A percentile compares a stretch with the other conserved stretches of the same genome.
Evolutionary conservation across 2,797 vertebrate genomes (phyloP).

Genomic region (Myoxocephalus aenaeus): DNA sequence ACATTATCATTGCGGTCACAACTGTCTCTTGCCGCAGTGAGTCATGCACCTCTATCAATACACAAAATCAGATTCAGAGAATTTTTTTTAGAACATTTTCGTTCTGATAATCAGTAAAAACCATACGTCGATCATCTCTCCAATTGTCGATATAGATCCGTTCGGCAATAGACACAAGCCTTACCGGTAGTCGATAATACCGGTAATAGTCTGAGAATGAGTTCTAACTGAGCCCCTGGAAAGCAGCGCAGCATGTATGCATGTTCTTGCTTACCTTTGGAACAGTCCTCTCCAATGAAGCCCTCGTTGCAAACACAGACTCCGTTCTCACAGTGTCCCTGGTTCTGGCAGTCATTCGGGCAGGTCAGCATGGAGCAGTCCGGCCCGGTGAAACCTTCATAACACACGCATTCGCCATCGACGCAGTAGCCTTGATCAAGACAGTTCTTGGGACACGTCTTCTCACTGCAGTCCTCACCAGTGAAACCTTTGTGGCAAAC

Average conservation of each 20-base stretch:
- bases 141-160: not conserved
- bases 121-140: not conserved
- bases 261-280: conserved; percentile 80
- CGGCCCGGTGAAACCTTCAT: conserved; percentile 86
- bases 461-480: conserved; percentile 88
- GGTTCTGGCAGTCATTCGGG: conserved; percentile 87
- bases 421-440: conserved; percentile 87
- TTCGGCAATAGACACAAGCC: not conserved
- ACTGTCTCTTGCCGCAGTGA: no score
- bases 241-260: not conserved
- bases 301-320: conserved; percentile 83
- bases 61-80: not conserved
- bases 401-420: conserved; percentile 83
- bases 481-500: conserved; percentile 88
- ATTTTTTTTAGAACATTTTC: not conserved
- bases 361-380: conserved; percentile 89
- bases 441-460: conserved; percentile 91
- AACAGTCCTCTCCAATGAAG: conserved; percentile 88
- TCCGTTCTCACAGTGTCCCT: conserved; percentile 83
- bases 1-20: no score
- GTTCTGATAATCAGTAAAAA: not conserved
- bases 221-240: not conserved
- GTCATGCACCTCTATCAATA: no score
- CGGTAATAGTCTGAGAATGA: not conserved
- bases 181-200: not conserved